Conservation (phyloP, 2,113 vertebrate species). For the Lethenteron reissneri region DNA sequence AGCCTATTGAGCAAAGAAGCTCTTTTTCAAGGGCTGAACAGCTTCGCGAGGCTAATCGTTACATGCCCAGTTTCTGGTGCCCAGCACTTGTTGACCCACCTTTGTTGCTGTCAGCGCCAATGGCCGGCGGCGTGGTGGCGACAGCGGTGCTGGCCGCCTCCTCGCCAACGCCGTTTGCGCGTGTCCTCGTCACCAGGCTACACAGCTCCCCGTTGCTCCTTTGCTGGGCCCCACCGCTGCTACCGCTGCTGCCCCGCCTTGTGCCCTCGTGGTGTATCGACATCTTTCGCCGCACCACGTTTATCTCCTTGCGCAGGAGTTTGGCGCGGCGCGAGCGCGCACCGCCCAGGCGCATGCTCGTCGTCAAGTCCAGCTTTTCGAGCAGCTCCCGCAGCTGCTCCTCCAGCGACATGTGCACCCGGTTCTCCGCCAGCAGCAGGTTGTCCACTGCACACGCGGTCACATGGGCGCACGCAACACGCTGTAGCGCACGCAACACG, state of each 20-base stretch:
- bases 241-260: slow-evolving; percentile 18
- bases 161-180: no score
- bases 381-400: slow-evolving; percentile 76
- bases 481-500: background rate
- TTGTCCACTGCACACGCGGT: slow-evolving; percentile 19
- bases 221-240: background rate
- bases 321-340: slow-evolving; percentile 70
- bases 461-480: background rate
- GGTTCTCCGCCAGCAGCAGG: slow-evolving; percentile 48
- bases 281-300: slow-evolving; percentile 63
- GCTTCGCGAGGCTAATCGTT: no score
- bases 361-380: slow-evolving; percentile 52
- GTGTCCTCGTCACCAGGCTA: background rate
- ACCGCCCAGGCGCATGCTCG: slow-evolving; percentile 62
- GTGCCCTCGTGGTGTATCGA: slow-evolving; percentile 56
- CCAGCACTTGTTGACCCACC: no score
- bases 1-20: no score
- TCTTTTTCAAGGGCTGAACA: no score
- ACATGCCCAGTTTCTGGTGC: no score
- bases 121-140: no score
- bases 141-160: no score
- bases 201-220: background rate
- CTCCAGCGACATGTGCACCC: slow-evolving; percentile 56
- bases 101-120: no score
- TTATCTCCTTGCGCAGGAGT: slow-evolving; percentile 88